Conservation (phyloP, 2,113 vertebrate genomes). For the Notechis scutatus region DNA sequence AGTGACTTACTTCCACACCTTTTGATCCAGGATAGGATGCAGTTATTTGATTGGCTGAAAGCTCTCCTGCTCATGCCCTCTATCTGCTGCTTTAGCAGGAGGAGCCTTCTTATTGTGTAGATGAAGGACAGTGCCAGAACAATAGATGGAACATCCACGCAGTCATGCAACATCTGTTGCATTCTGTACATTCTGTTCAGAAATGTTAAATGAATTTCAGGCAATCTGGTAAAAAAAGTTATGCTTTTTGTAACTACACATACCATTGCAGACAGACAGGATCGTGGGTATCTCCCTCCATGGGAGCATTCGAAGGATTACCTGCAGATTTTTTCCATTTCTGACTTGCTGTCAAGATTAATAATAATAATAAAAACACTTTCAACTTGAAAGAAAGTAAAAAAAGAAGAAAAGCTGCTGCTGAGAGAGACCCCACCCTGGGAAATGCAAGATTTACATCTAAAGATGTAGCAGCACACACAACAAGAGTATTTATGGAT, state of each 20-base stretch:
- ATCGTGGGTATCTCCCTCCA: too few species aligned
- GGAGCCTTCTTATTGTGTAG: background rate
- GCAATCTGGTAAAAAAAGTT: background rate
- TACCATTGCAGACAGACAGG: too few species aligned
- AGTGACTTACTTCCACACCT: background rate
- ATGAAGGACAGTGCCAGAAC: background rate
- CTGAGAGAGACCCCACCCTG: background rate
- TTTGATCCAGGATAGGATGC: background rate
- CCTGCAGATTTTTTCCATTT: background rate
- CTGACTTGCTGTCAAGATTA: background rate
- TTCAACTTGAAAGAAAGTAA: background rate
- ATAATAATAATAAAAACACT: too few species aligned
- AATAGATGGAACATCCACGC: background rate
- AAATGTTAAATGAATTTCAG: background rate
- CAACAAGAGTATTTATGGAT: background rate
- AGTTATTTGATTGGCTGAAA: background rate
- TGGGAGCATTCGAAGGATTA: background rate
- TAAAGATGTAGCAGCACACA: background rate
- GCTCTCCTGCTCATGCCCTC: background rate
- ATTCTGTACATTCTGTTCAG: background rate
- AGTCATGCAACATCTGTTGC: background rate
- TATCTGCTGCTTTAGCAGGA: background rate
- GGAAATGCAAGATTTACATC: background rate
- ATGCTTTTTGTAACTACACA: too few species aligned
- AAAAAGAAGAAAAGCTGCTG: too few species aligned